Base-by-base conservation (phyloP, 2,797 vertebrate species). In the Sebastes kiyomatsui region DNA sequence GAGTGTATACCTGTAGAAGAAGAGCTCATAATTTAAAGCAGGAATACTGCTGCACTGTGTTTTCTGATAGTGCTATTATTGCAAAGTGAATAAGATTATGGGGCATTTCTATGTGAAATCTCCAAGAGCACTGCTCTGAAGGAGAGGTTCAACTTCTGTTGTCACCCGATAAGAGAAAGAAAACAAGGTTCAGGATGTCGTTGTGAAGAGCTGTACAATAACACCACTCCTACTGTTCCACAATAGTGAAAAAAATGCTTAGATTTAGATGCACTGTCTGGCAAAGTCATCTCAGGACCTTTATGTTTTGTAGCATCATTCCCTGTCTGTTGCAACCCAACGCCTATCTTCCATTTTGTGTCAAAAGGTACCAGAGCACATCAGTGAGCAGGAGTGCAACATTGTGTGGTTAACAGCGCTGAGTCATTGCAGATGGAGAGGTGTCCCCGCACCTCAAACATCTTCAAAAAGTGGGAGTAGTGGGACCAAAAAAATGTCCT, bases 391-490 rank as follows among this genome's bases (percentile, higher is more conserved):
- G 68, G 65, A 77, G 86, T 87, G 85, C 56, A 83, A 77, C 76
- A 75, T 12, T 78, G 79, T 87, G 84, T 88, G 81, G 75, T 82
- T 59, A 84, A 81, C 78, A 87, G 89, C 81, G 77, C 61, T 77
- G 70, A 84, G 81, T 87, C 85, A 67, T 23, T 73, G 74, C 54
- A 72, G 80, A 87, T 73, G 28, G 38, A 85, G 92, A 93, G 93
- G 90, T 85, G 92, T 89, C 91, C 93, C 92, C 33, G 93, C 93
- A 93, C 93, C 94, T 92, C 91, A 87, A 87, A 90, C 66, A 79
- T 87, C 77, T 90, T 92, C 86, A 89, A 92, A 93, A 92, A 90
- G 77, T 86, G 73, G 32, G 72, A 82, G 46, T 56, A 77, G 68
- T 85, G 81, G 74, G 56, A 69, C 42, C 73, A 84, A 23, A 87